Percentiles rank a stretch among this genome's conserved stretches.
These are phyloP conservation scores for Nephrotoma guestfalica DNA, from an alignment of 2,888 invertebrate genomes.

Conservation along the genomic window DNA sequence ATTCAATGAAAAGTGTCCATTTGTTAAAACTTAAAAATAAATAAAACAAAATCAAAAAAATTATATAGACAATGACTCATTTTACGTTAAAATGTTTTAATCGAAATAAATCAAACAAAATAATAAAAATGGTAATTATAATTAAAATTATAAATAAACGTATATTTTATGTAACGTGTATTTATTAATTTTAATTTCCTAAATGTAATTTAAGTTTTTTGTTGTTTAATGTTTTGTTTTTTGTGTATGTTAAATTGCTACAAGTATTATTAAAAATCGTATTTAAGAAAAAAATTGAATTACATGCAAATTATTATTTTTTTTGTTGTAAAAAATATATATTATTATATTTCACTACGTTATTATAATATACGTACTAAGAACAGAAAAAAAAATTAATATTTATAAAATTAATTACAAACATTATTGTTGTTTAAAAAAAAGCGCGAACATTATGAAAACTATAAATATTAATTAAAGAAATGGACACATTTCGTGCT, in stretches of 20 bases:
- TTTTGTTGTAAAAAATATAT: background rate
- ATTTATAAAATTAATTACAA: background rate
- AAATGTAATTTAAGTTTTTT: background rate
- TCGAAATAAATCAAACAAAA: background rate
- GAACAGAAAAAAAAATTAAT: background rate
- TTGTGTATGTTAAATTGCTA: background rate
- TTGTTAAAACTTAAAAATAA: background rate
- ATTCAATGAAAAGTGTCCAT: background rate
- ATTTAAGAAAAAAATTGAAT: background rate
- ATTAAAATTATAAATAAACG: background rate
- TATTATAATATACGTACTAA: background rate
- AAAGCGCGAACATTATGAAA: background rate
- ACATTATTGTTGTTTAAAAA: background rate
- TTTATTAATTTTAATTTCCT: background rate
- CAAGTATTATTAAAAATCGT: background rate
- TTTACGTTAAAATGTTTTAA: background rate
- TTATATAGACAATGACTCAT: background rate
- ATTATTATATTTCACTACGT: background rate
- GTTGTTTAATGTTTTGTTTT: background rate
- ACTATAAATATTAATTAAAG: background rate
- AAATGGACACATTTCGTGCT: constrained; percentile 4
- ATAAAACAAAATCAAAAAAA: background rate
- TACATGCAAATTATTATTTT: background rate
- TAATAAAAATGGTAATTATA: background rate
- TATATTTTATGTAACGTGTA: background rate